Percentiles rank a stretch among this genome's conserved stretches.
Evolutionary conservation across 92 coral and sea anemone species (phyloP).

Genomic region (Ricordea florida): DNA sequence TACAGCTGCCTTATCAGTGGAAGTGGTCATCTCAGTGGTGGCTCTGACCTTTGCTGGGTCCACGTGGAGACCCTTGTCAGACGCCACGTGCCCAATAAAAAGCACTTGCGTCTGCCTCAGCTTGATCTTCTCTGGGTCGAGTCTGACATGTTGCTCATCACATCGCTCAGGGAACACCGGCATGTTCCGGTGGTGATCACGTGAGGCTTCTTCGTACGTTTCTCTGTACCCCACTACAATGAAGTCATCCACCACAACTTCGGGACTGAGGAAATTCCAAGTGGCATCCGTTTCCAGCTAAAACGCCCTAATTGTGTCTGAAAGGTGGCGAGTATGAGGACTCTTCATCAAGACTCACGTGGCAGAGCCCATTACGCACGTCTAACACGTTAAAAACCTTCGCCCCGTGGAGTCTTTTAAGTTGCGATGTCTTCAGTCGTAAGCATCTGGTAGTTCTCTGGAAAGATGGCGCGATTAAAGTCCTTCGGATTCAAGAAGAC

Average conservation of each 20-base stretch:
- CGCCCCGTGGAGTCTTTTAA: slow-evolving; percentile 48
- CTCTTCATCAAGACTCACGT: slow-evolving; percentile 36
- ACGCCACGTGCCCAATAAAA: slow-evolving; percentile 38
- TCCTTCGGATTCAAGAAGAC: slow-evolving; percentile 45
- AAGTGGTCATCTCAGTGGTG: slow-evolving; percentile 12
- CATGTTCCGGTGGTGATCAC: slow-evolving; percentile 36
- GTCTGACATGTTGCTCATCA: background rate
- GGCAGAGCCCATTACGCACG: slow-evolving; percentile 50
- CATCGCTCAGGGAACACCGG: slow-evolving; percentile 17
- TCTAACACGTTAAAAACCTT: slow-evolving; percentile 52
- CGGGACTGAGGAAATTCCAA: slow-evolving; percentile 42
- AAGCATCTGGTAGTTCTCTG: slow-evolving; percentile 35
- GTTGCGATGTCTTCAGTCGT: slow-evolving; percentile 45
- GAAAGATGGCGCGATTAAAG: slow-evolving; percentile 38
- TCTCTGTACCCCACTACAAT: slow-evolving; percentile 21
- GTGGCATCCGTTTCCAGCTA: slow-evolving; percentile 37
- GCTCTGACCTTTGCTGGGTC: slow-evolving; percentile 42
- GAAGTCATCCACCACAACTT: slow-evolving; percentile 56
- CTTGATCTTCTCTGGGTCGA: slow-evolving; percentile 31
- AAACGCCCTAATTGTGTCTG: slow-evolving; percentile 45
- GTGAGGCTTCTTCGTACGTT: background rate
- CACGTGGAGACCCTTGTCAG: slow-evolving; percentile 24
- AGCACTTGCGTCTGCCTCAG: slow-evolving; percentile 23
- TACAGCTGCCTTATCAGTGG: slow-evolving; percentile 13
- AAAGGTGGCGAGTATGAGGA: slow-evolving; percentile 36